phyloP scores from a whole-genome alignment of 2,113 vertebrate species.

The Stomatorhinus ivindoensis region DNA sequence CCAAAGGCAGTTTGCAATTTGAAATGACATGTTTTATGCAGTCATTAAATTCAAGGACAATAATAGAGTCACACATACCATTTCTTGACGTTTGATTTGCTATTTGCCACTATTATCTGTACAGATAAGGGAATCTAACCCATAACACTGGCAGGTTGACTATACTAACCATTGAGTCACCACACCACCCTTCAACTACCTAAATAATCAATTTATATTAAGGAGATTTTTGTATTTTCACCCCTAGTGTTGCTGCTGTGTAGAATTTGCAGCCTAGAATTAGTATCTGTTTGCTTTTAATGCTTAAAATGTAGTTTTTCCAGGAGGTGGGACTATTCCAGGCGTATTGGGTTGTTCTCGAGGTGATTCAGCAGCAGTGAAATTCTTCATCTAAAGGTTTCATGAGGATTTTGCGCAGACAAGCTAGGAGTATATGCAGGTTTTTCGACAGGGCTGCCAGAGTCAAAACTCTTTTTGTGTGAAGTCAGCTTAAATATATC shows the following conservation, averaged over 20 bases:
- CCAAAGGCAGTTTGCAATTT: background rate
- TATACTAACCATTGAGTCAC: background rate
- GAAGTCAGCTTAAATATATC: slow-evolving; percentile 28
- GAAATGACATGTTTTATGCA: background rate
- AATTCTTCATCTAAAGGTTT: background rate
- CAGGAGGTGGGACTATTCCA: background rate
- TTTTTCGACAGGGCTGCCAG: slow-evolving; percentile 27
- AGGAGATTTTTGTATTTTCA: background rate
- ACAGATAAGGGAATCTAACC: background rate
- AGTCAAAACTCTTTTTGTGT: slow-evolving; percentile 25
- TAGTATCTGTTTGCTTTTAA: background rate
- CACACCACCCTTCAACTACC: background rate
- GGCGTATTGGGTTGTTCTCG: background rate
- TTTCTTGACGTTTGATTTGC: background rate
- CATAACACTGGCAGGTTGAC: background rate
- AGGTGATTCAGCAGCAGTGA: background rate
- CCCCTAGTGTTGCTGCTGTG: background rate
- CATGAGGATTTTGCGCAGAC: slow-evolving; percentile 1
- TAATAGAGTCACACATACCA: background rate
- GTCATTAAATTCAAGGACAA: background rate
- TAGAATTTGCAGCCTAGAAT: background rate
- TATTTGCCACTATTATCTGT: background rate
- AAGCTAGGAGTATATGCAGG: background rate
- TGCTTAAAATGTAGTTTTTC: background rate
- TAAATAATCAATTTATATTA: background rate